Conservation (phyloP, 2,113 vertebrate species). For the Charadrius vociferus region DNA sequence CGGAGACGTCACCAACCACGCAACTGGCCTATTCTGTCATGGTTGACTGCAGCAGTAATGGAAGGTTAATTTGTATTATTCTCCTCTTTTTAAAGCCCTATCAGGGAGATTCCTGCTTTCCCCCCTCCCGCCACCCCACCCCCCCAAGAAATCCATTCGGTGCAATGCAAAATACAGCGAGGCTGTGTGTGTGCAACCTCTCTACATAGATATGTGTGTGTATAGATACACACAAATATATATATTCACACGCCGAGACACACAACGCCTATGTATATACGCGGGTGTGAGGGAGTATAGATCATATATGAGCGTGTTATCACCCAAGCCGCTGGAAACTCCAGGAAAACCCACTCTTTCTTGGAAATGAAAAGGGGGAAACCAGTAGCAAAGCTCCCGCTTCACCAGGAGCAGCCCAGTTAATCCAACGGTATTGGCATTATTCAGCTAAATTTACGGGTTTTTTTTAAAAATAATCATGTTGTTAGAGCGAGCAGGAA, state of each 20-base stretch:
- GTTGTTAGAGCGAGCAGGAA: neutral
- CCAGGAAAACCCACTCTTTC: neutral
- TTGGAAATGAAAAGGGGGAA: neutral
- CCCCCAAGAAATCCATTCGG: neutral
- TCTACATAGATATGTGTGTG: fast-evolving
- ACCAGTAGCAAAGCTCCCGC: neutral
- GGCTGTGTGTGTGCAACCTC: neutral
- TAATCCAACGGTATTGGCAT: neutral
- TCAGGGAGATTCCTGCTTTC: neutral
- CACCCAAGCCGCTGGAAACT: neutral
- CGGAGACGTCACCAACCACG: slow-evolving; percentile 79
- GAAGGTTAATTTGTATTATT: slow-evolving; percentile 68
- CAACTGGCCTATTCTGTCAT: slow-evolving; percentile 73
- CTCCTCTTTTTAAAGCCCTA: slow-evolving; percentile 60
- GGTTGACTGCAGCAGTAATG: slow-evolving; percentile 66
- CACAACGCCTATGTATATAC: fast-evolving
- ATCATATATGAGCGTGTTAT: too few relatives aligned
- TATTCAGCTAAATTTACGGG: neutral
- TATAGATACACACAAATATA: neutral
- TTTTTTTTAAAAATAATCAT: neutral
- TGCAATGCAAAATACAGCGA: neutral
- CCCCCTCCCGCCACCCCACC: too few relatives aligned
- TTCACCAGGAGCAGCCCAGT: neutral
- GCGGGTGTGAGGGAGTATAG: neutral
- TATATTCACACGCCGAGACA: neutral